Evolutionary conservation across 1,140 invertebrate species (phyloP).

Genomic region (Lepidurus apus): DNA sequence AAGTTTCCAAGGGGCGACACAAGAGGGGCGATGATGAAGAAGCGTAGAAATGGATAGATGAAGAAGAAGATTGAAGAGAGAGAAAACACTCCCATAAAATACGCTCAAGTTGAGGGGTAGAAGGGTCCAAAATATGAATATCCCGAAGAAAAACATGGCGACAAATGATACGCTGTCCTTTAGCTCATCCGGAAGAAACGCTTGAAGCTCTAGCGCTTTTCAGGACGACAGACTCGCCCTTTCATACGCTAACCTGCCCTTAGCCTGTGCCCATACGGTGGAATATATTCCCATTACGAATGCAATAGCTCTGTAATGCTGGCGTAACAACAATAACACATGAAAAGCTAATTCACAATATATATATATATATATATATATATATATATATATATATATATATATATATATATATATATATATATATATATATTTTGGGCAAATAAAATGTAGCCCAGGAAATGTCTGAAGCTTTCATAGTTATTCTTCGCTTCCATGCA

Average conservation of each 20-base stretch:
- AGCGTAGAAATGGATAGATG: background rate
- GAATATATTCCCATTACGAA: background rate
- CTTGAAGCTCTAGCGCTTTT: slow-evolving; percentile 9
- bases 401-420: no score
- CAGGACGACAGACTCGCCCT: background rate
- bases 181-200: slow-evolving; percentile 4
- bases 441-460: no score
- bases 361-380: no score
- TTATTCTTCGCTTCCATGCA: no score
- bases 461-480: no score
- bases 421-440: no score
- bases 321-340: no score
- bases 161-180: background rate
- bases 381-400: no score
- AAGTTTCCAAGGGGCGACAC: background rate
- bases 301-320: no score
- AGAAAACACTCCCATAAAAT: background rate
- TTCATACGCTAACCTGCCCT: background rate
- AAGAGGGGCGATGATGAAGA: background rate
- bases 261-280: background rate
- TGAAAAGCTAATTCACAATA: no score
- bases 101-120: background rate
- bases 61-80: background rate
- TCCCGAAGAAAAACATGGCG: slow-evolving; percentile 16
- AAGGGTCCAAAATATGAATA: background rate